Percentiles rank a stretch among this genome's conserved stretches.
phyloP scores from a whole-genome alignment of 2,888 invertebrate species.

The Eristalis pertinax region DNA sequence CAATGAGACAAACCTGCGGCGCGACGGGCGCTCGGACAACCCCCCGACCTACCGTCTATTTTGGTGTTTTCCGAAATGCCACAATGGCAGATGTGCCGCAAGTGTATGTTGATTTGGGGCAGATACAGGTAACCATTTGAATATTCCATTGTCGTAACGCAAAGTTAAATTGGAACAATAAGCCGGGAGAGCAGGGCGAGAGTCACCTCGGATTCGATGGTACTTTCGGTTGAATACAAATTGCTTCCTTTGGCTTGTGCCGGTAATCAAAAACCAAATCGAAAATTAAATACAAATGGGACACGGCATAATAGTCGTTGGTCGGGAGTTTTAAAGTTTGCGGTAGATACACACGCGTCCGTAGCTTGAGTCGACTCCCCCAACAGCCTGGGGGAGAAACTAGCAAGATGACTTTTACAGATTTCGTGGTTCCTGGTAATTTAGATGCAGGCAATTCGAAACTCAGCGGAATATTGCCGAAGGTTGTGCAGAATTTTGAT shows the following conservation, averaged over 20 bases:
- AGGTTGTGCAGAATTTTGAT: not conserved
- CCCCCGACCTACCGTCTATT: slow-evolving; percentile 37
- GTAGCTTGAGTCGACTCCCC: not conserved
- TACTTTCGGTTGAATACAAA: slow-evolving; percentile 47
- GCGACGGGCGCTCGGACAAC: slow-evolving; percentile 32
- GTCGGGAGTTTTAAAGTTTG: not conserved
- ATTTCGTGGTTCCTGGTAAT: not conserved
- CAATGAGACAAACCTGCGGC: slow-evolving; percentile 59
- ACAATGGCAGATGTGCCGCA: not conserved
- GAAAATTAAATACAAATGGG: slow-evolving; percentile 51
- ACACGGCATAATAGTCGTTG: not conserved
- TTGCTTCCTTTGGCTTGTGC: slow-evolving; percentile 39
- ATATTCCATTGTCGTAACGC: slow-evolving; percentile 53
- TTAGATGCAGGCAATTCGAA: not conserved
- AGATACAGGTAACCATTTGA: slow-evolving; percentile 53
- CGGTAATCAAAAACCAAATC: slow-evolving; percentile 54
- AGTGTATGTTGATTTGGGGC: slow-evolving; percentile 51
- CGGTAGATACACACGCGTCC: not conserved
- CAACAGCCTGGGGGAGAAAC: not conserved
- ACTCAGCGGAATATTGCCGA: not conserved
- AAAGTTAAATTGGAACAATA: slow-evolving; percentile 64
- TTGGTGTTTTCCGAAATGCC: slow-evolving; percentile 50
- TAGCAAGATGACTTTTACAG: not conserved
- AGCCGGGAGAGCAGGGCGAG: not conserved
- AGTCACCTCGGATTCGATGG: slow-evolving; percentile 28